phyloP scores from a whole-genome alignment of 2,113 vertebrate genomes.

The Stegastes partitus region DNA sequence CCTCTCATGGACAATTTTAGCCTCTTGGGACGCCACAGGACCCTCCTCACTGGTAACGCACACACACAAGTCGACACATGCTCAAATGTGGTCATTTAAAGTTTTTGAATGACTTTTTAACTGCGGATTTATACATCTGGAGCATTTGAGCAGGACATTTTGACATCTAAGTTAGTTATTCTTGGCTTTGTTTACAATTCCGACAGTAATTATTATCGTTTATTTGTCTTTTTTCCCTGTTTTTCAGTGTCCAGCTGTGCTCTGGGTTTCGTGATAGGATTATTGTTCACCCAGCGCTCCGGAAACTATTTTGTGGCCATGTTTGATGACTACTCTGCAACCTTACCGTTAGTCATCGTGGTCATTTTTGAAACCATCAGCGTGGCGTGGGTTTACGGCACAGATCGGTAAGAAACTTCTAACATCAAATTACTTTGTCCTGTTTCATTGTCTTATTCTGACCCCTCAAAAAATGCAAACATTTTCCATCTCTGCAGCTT shows the following conservation, averaged over 20 bases:
- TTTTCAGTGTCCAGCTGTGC: constrained; percentile 90
- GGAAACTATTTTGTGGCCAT: constrained; percentile 99
- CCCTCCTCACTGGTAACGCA: constrained; percentile 82
- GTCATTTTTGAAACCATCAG: constrained; percentile 95
- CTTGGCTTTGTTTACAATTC: no score
- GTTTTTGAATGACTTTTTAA: no score
- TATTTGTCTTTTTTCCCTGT: constrained; percentile 12
- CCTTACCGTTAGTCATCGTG: constrained; percentile 92
- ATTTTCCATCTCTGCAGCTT: constrained; percentile 83
- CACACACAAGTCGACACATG: not conserved
- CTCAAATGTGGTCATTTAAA: not conserved
- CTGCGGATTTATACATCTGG: no score
- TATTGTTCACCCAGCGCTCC: constrained; percentile 96
- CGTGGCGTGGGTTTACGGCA: constrained; percentile 97
- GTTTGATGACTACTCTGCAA: constrained; percentile 99
- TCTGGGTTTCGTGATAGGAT: constrained; percentile 92
- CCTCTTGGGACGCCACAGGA: constrained; percentile 84
- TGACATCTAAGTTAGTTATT: no score
- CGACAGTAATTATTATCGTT: no score
- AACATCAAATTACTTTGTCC: not conserved
- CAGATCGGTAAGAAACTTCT: constrained; percentile 90
- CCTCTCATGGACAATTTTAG: constrained; percentile 97
- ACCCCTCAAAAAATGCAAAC: not conserved
- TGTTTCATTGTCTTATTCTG: not conserved
- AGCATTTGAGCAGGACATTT: no score